These are phyloP conservation scores for Anser brachyrhynchus DNA, from an alignment of 2,113 vertebrate species.

Conservation along the genomic window DNA sequence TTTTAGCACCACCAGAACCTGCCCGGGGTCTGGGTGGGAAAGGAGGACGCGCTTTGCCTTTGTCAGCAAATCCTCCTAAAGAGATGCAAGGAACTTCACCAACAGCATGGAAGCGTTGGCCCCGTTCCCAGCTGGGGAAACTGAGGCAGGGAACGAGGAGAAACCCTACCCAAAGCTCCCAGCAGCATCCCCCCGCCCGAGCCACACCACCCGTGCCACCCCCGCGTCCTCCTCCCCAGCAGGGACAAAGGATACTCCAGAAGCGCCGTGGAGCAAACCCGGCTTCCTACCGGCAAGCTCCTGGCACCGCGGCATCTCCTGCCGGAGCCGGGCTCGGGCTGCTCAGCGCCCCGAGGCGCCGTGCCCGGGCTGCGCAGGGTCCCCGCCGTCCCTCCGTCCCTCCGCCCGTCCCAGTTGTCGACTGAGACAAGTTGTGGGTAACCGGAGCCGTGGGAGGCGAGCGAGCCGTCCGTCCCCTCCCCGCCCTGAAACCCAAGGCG, in stretches of 20 bases:
- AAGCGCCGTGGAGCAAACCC: background rate
- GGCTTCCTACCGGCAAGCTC: background rate
- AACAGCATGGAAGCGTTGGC: fast-evolving
- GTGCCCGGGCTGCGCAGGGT: background rate
- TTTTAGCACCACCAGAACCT: background rate
- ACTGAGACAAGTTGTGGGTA: background rate
- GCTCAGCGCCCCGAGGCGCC: background rate
- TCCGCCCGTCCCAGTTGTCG: background rate
- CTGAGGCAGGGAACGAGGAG: background rate
- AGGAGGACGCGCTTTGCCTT: background rate
- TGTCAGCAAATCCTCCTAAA: background rate
- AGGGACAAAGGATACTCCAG: slow-evolving; percentile 9
- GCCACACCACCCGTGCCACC: background rate
- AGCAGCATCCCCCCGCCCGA: background rate
- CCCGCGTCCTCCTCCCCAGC: background rate
- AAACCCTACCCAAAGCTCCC: background rate
- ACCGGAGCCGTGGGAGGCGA: background rate
- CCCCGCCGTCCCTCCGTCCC: background rate
- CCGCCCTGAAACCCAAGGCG: background rate
- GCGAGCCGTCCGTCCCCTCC: background rate
- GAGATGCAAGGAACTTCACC: background rate
- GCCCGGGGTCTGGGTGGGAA: background rate
- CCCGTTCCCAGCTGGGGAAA: background rate
- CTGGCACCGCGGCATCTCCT: background rate
- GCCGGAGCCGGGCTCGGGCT: background rate